Evolutionary conservation across 2,888 invertebrate species (phyloP).

Genomic region (Eupsilia transversa): DNA sequence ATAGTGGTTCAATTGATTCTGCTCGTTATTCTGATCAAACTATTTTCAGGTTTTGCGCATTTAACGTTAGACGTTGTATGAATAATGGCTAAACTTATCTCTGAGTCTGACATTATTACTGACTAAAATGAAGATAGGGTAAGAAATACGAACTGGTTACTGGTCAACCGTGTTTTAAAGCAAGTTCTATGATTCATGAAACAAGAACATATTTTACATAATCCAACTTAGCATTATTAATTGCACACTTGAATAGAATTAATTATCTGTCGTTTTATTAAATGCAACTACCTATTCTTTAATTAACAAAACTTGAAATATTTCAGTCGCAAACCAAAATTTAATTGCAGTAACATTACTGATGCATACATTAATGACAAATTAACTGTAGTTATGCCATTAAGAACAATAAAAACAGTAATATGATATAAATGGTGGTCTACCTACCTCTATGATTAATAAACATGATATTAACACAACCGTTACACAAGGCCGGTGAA

Average conservation of each 20-base stretch:
- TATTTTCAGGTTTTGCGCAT: no score
- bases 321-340: conserved; percentile 1
- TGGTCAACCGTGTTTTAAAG: background rate
- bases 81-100: background rate
- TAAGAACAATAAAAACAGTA: conserved; percentile 31
- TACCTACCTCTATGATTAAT: conserved; percentile 37
- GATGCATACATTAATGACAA: background rate
- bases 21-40: no score
- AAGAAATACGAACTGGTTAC: conserved; percentile 4
- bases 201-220: conserved; percentile 13
- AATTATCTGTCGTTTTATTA: background rate
- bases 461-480: conserved; percentile 31
- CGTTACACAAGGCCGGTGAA: conserved; percentile 43
- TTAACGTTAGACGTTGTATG: no score
- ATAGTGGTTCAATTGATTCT: no score
- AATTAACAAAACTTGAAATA: conserved; percentile 15
- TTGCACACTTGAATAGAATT: conserved; percentile 2
- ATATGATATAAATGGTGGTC: conserved; percentile 21
- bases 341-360: background rate
- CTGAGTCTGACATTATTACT: background rate
- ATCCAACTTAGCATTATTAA: conserved; percentile 8
- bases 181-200: conserved; percentile 27
- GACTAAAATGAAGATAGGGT: background rate
- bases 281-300: background rate
- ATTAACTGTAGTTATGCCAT: conserved; percentile 4